Conservation (phyloP, 2,888 invertebrate genomes). For the Epistrophella euchroma region DNA sequence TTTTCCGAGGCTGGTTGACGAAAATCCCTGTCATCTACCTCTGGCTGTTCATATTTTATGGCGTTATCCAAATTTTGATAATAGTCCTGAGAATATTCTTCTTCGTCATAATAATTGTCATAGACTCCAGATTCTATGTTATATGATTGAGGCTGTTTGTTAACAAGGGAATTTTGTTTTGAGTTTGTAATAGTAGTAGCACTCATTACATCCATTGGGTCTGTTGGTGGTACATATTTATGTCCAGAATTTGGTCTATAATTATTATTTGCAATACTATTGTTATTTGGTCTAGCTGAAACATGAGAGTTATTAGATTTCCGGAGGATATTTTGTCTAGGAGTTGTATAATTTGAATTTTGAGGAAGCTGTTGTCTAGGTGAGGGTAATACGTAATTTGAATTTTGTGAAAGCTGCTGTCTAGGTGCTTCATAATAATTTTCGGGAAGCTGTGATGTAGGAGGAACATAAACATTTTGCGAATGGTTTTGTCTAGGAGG, state of each 20-base stretch:
- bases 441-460: not conserved
- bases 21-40: no score
- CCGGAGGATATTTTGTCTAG: not conserved
- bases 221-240: not conserved
- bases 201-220: conserved; percentile 34
- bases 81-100: not conserved
- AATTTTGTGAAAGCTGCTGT: not conserved
- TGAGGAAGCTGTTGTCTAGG: conserved; percentile 1
- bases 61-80: no score
- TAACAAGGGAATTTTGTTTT: not conserved
- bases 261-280: not conserved
- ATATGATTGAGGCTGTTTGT: not conserved
- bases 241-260: not conserved
- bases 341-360: not conserved
- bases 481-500: not conserved
- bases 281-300: not conserved
- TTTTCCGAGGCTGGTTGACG: no score
- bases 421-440: not conserved
- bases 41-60: no score
- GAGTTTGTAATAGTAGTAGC: conserved; percentile 3
- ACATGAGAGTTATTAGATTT: conserved; percentile 5
- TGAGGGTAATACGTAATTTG: not conserved
- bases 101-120: not conserved
- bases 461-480: not conserved
- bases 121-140: conserved; percentile 9